phyloP scores from a whole-genome alignment of 2,797 vertebrate species.

The Malurus splendens region DNA sequence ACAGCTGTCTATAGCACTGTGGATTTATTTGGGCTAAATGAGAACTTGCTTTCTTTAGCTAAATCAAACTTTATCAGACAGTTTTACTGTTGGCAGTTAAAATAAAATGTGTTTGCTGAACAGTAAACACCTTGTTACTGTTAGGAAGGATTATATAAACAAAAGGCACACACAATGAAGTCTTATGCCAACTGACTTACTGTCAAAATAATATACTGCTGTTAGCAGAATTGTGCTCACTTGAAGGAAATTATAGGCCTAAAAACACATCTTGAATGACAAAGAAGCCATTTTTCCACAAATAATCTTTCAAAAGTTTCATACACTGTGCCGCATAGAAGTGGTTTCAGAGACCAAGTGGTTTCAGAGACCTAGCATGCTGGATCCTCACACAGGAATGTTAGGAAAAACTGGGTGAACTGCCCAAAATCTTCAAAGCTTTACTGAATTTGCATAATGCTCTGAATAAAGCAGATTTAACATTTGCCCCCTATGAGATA shows the following conservation, averaged over 20 bases:
- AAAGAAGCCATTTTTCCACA: constrained; percentile 45
- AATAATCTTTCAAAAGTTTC: constrained; percentile 37
- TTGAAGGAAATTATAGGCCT: constrained; percentile 61
- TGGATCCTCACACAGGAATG: constrained; percentile 1
- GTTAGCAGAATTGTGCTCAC: constrained; percentile 5
- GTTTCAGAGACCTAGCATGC: background rate
- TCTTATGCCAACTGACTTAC: constrained; percentile 56
- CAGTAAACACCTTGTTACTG: constrained; percentile 81
- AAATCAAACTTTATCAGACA: constrained; percentile 84
- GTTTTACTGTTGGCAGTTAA: constrained; percentile 80
- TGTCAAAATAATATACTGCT: constrained; percentile 62
- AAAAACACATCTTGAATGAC: constrained; percentile 52
- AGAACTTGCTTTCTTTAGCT: constrained; percentile 71
- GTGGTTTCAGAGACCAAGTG: background rate
- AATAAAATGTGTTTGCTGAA: constrained; percentile 78
- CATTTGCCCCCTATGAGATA: background rate
- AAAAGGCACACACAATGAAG: constrained; percentile 62
- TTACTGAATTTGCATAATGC: constrained; percentile 13
- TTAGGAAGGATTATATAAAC: constrained; percentile 79
- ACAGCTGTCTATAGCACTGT: constrained; percentile 65
- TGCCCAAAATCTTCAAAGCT: background rate
- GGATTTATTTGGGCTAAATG: constrained; percentile 73
- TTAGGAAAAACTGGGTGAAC: background rate
- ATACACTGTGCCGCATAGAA: constrained; percentile 1
- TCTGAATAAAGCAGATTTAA: background rate